Conservation (phyloP, 2,113 vertebrate genomes). For the Erpornis zantholeuca region DNA sequence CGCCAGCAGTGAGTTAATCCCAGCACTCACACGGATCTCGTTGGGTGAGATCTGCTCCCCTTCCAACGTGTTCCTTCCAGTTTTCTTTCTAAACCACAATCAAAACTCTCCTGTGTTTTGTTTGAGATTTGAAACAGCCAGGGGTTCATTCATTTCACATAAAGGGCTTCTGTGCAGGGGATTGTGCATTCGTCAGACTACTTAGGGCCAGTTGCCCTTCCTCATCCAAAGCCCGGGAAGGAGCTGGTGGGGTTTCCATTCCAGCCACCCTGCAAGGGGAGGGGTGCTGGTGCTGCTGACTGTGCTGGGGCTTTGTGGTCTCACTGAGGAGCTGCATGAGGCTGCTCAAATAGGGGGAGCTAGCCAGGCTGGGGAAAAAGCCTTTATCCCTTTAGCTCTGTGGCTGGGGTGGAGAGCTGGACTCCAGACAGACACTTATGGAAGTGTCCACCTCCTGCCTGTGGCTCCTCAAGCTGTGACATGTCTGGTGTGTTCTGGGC, state of each 20-base stretch:
- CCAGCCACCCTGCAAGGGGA: neutral
- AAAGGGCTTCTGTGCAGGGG: constrained; percentile 45
- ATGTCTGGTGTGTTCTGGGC: neutral
- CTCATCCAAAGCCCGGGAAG: neutral
- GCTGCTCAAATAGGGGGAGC: neutral
- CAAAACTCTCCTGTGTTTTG: constrained; percentile 56
- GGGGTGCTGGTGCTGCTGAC: neutral
- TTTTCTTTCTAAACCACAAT: constrained; percentile 67
- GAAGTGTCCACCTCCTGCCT: neutral
- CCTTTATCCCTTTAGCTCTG: neutral
- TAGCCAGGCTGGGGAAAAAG: neutral
- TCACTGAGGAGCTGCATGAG: neutral
- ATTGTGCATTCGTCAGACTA: neutral
- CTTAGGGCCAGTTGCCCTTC: neutral
- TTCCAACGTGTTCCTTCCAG: neutral
- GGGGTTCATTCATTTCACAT: constrained; percentile 28
- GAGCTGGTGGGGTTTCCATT: neutral
- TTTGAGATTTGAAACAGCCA: constrained; percentile 47
- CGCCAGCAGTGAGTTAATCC: neutral
- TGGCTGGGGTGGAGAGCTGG: neutral
- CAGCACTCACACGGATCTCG: neutral
- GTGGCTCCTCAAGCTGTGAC: neutral
- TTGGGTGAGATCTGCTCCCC: constrained; percentile 28
- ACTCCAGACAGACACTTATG: neutral
- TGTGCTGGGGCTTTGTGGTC: neutral